Base-by-base conservation (phyloP, 2,113 vertebrate species). In the Sinocyclocheilus anophthalmus region DNA sequence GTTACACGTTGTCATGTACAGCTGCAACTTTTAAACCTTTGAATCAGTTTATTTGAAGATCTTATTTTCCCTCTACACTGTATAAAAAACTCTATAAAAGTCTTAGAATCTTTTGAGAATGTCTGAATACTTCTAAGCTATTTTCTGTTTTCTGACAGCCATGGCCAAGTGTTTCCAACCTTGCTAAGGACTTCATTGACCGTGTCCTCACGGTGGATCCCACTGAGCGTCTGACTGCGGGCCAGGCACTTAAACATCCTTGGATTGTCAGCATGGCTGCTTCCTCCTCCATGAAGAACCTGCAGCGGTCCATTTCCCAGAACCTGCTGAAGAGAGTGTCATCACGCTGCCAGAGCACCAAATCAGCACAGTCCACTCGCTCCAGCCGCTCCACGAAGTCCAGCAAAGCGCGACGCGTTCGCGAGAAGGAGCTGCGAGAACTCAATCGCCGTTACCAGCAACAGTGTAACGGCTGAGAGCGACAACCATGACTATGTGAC, bases 241-340 rank as follows among this genome's bases (percentile, higher is more conserved):
- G 97, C 1, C 98, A 99, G 93, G 97, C 98, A 77, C 92, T 99
- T 84, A 98, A 98, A 91, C 98, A 99, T 91, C 98, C 98, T 0
- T 99, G 98, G 98, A 93, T 99, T 20, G 95, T 99, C 89, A 99
- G 96, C 95, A 99, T 99, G 98, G 98, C 98, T 3, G 98, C 98
- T 33, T 96, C 97, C 5, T 99, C 98, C 20, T 98, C 98, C 91
- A 98, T 99, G 97, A 99, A 99, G 95, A 99, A 99, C 92, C 94
- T 99, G 7, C 98, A 99, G 91, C 96, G 98, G 57, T 98, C 97
- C 88, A 99, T 99, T 89, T 99, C 98, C 0, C 98, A 98, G 85
- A 99, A 99, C 94, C 97, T 99, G 83, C 96, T 98, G 91, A 99
- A 98, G 93, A 95, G 98, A 9, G 98, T 97, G 0, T 99, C 98